A percentile compares a stretch with the other conserved stretches of the same genome.
Evolutionary conservation across 2,888 invertebrate species (phyloP).

Genomic region (Blastobasis lacticolella): DNA sequence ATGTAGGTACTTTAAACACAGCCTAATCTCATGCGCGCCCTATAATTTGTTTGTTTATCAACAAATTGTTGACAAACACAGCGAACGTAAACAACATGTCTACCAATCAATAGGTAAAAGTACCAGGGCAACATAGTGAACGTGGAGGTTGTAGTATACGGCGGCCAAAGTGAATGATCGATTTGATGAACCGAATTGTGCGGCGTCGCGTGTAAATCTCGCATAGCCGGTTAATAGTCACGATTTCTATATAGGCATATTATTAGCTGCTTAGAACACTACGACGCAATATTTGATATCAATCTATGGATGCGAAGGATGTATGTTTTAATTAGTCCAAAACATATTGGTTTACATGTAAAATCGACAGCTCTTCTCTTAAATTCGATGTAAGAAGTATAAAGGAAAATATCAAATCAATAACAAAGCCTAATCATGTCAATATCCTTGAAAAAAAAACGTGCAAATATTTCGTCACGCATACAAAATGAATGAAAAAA

Average conservation of each 20-base stretch:
- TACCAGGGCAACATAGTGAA: constrained; percentile 35
- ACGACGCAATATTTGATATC: no score
- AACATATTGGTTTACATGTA: not conserved
- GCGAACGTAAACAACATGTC: constrained; percentile 24
- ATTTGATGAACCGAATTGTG: no score
- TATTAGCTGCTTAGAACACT: no score
- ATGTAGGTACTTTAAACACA: no score
- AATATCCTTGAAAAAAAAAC: constrained; percentile 29
- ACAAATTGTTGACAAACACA: constrained; percentile 25
- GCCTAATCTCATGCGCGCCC: not conserved
- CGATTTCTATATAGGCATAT: no score
- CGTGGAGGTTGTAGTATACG: constrained; percentile 15
- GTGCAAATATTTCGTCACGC: constrained; percentile 36
- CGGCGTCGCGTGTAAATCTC: constrained; percentile 9
- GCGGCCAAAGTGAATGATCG: not conserved
- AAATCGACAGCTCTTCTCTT: not conserved
- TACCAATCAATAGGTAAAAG: constrained; percentile 30
- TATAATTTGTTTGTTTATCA: no score
- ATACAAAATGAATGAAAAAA: constrained; percentile 29
- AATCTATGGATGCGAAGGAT: no score
- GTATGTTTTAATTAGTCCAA: no score
- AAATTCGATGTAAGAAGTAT: not conserved
- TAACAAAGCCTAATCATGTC: constrained; percentile 13
- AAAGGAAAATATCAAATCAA: constrained; percentile 5
- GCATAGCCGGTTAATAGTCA: constrained; percentile 17